phyloP scores from a whole-genome alignment of 2,888 invertebrate genomes.

The Caenorhabditis angaria region DNA sequence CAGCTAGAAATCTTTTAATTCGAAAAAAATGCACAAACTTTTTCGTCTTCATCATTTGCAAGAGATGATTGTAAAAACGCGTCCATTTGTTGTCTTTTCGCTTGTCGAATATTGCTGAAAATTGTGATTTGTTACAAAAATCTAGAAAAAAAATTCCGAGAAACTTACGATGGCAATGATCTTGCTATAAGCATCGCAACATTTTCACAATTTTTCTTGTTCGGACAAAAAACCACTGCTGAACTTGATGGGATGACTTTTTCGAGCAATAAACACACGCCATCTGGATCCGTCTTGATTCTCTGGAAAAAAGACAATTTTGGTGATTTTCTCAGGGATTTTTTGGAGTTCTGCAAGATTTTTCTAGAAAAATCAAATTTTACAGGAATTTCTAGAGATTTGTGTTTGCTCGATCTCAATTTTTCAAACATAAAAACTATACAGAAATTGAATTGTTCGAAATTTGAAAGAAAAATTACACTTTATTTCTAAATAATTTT shows the following conservation, averaged over 20 bases:
- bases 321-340: background rate
- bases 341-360: background rate
- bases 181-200: slow-evolving; percentile 83
- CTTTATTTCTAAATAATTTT: too few species aligned
- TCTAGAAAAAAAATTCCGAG: slow-evolving; percentile 10
- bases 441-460: too few species aligned
- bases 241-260: slow-evolving; percentile 84
- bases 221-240: slow-evolving; percentile 90
- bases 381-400: background rate
- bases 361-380: background rate
- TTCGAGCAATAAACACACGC: slow-evolving; percentile 46
- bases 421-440: too few species aligned
- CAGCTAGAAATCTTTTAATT: background rate
- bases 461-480: too few species aligned
- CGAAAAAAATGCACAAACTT: background rate
- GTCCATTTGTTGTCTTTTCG: slow-evolving; percentile 32
- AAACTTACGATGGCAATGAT: slow-evolving; percentile 76
- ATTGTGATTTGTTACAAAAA: slow-evolving; percentile 7
- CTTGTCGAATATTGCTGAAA: slow-evolving; percentile 42
- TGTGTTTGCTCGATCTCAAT: too few species aligned
- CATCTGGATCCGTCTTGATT: slow-evolving; percentile 50
- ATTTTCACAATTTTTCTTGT: slow-evolving; percentile 90
- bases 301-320: slow-evolving; percentile 20
- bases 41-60: slow-evolving; percentile 49
- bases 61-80: slow-evolving; percentile 38